Percentiles rank a stretch among this genome's conserved stretches.
Evolutionary conservation across 2,797 vertebrate genomes (phyloP).

Genomic region (Monodelphis domestica): DNA sequence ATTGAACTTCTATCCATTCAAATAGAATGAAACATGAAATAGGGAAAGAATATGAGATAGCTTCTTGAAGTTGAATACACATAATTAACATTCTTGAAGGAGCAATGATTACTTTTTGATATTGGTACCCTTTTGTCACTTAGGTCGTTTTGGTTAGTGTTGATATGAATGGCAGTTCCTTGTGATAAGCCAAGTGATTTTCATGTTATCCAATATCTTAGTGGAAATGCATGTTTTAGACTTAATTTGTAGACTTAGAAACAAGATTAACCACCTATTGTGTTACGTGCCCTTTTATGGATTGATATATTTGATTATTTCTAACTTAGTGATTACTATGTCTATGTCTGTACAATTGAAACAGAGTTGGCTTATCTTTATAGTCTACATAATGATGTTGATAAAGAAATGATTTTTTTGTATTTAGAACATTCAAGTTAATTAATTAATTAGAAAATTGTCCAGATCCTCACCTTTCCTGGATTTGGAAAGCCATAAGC

Average conservation of each 20-base stretch:
- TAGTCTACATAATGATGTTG: background rate
- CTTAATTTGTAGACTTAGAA: conserved; percentile 40
- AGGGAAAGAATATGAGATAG: background rate
- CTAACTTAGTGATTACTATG: background rate
- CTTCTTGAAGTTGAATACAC: conserved; percentile 37
- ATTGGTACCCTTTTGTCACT: background rate
- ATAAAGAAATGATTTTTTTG: conserved; percentile 16
- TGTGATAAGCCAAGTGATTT: conserved; percentile 42
- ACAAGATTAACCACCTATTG: conserved; percentile 16
- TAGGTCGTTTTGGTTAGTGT: background rate
- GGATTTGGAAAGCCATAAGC: conserved; percentile 11
- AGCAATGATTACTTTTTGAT: conserved; percentile 29
- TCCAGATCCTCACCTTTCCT: background rate
- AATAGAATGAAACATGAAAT: conserved; percentile 22
- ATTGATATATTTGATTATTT: conserved; percentile 14
- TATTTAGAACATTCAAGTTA: conserved; percentile 10
- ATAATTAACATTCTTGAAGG: background rate
- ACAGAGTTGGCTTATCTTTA: conserved; percentile 36
- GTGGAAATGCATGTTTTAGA: conserved; percentile 5
- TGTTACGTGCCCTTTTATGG: conserved; percentile 5
- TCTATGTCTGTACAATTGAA: conserved; percentile 24
- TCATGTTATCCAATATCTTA: conserved; percentile 26
- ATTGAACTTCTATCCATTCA: conserved; percentile 26
- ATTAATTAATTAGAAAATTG: conserved; percentile 50
- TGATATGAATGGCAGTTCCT: background rate